A percentile compares a stretch with the other conserved stretches of the same genome.
These are phyloP conservation scores for Eptatretus burgeri DNA, from an alignment of 2,113 vertebrate species.

Conservation along the genomic window DNA sequence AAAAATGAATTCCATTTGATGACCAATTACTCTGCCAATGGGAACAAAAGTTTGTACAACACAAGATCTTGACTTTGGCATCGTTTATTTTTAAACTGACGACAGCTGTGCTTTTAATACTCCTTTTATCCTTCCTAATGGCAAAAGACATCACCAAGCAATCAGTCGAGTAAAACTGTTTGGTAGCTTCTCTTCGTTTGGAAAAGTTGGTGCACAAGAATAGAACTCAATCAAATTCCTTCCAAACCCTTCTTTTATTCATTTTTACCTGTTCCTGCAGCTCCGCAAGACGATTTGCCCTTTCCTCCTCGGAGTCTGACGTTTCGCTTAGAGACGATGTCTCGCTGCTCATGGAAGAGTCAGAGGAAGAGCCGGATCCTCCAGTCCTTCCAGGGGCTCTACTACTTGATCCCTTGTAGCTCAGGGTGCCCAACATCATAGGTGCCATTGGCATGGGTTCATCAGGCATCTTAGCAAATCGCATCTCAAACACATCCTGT, in stretches of 20 bases:
- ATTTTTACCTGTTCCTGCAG: constrained; percentile 58
- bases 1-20: not conserved
- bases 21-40: not conserved
- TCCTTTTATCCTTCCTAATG: too few relatives aligned
- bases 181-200: too few relatives aligned
- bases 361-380: not conserved
- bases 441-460: constrained; percentile 22
- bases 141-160: too few relatives aligned
- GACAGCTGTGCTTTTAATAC: too few relatives aligned
- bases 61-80: too few relatives aligned
- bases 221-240: too few relatives aligned
- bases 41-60: not conserved
- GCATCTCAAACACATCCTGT: constrained; percentile 72
- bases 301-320: constrained; percentile 40
- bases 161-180: too few relatives aligned
- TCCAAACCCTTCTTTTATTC: constrained; percentile 12
- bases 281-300: constrained; percentile 32
- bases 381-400: not conserved
- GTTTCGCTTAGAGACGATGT: constrained; percentile 30
- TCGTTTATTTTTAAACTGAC: too few relatives aligned
- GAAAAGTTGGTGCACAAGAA: too few relatives aligned
- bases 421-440: not conserved
- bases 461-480: constrained; percentile 70
- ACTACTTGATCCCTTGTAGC: not conserved
- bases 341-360: constrained; percentile 29